Evolutionary conservation across 2,797 vertebrate species (phyloP).

Genomic region (Sebastiscus tertius): DNA sequence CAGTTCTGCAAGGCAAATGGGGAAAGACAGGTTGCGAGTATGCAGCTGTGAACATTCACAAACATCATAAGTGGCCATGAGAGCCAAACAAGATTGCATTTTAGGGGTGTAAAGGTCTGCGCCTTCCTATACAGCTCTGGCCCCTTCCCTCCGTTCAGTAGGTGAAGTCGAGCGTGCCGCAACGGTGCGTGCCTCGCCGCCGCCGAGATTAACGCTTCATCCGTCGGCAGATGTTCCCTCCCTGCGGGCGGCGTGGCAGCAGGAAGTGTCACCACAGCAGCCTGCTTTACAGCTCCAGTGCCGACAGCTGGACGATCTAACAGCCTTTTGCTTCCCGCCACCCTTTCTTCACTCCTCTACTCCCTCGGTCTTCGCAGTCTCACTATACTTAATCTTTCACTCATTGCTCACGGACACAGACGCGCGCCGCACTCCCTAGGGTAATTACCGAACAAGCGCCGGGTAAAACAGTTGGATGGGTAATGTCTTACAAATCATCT

Average conservation of each 20-base stretch:
- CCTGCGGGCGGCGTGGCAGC: conserved; percentile 48
- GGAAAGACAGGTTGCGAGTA: background rate
- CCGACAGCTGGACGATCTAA: conserved; percentile 69
- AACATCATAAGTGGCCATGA: conserved; percentile 1
- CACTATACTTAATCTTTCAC: conserved; percentile 59
- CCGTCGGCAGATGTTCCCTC: conserved; percentile 72
- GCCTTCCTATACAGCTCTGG: background rate
- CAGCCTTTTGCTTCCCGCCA: conserved; percentile 45
- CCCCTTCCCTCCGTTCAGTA: conserved; percentile 2
- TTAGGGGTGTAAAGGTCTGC: background rate
- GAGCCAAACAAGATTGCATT: conserved; percentile 15
- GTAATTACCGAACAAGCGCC: conserved; percentile 66
- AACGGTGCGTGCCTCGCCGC: conserved; percentile 29
- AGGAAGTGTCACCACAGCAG: conserved; percentile 60
- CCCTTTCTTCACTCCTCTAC: conserved; percentile 30
- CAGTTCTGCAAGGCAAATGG: background rate
- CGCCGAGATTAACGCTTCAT: conserved; percentile 62
- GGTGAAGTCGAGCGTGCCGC: conserved; percentile 33
- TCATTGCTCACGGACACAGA: conserved; percentile 51
- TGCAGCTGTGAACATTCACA: conserved; percentile 28
- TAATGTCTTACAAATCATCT: conserved; percentile 53
- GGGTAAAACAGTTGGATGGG: conserved; percentile 45
- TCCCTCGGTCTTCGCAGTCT: conserved; percentile 29
- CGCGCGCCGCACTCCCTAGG: conserved; percentile 9
- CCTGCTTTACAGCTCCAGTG: conserved; percentile 36